A percentile compares a stretch with the other conserved stretches of the same genome.
Evolutionary conservation across 1,140 invertebrate species (phyloP).

Genomic region (Nephotettix cincticeps): DNA sequence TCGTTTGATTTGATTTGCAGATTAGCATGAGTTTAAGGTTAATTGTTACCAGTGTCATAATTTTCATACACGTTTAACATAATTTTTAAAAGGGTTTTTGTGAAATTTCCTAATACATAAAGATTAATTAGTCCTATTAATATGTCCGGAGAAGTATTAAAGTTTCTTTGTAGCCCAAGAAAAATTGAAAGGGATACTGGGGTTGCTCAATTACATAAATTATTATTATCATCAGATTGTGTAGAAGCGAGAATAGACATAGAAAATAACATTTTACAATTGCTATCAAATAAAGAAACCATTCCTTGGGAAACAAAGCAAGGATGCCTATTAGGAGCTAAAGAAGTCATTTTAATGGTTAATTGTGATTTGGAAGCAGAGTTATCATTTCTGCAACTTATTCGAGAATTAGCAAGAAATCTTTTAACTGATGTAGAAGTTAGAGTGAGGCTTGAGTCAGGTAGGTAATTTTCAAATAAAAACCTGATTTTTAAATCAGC

Average conservation of each 20-base stretch:
- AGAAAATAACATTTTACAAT: slow-evolving; percentile 37
- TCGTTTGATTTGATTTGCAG: too few species aligned
- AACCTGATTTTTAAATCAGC: too few species aligned
- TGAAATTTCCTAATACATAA: too few species aligned
- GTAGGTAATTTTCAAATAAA: too few species aligned
- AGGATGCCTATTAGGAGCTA: slow-evolving; percentile 49
- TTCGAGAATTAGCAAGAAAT: slow-evolving; percentile 42
- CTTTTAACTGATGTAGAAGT: slow-evolving; percentile 50
- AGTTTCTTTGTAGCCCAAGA: slow-evolving; percentile 43
- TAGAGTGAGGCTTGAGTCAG: slow-evolving; percentile 51
- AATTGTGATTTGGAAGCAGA: slow-evolving; percentile 41
- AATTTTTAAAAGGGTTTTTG: too few species aligned
- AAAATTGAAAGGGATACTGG: slow-evolving; percentile 51
- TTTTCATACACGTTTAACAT: too few species aligned
- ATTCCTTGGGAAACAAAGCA: slow-evolving; percentile 47
- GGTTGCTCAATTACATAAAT: slow-evolving; percentile 43
- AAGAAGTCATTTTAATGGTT: slow-evolving; percentile 43
- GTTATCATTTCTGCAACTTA: slow-evolving; percentile 43
- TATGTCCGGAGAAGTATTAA: slow-evolving; percentile 12
- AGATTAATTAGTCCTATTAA: too few species aligned
- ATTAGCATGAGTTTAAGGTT: too few species aligned
- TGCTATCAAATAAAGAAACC: slow-evolving; percentile 29
- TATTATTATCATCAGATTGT: slow-evolving; percentile 37
- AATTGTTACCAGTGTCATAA: too few species aligned
- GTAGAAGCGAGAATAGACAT: slow-evolving; percentile 39